Conservation (phyloP, 1,140 invertebrate genomes). For the Pseudoatta argentina region DNA sequence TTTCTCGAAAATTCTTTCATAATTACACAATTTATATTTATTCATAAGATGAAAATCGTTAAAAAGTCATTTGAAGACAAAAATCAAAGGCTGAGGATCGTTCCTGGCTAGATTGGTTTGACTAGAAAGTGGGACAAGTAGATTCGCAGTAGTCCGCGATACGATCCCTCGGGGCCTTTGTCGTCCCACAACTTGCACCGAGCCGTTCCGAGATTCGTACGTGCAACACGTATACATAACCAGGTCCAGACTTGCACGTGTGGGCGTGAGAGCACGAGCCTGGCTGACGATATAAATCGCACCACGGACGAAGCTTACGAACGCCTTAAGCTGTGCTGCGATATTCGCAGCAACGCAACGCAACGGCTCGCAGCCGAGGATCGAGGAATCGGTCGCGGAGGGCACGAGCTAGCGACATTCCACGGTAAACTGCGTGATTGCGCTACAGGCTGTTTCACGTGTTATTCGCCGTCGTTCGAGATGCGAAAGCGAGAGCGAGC, state of each 20-base stretch:
- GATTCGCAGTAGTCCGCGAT: constrained; percentile 76
- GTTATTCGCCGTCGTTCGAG: constrained; percentile 18
- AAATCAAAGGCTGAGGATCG: constrained; percentile 44
- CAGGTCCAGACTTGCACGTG: neutral
- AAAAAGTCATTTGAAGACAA: neutral
- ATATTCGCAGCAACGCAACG: neutral
- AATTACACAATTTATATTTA: neutral
- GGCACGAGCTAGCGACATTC: constrained; percentile 78
- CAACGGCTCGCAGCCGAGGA: constrained; percentile 41
- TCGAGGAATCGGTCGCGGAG: constrained; percentile 65
- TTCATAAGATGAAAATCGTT: neutral
- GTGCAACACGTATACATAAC: neutral
- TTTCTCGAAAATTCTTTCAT: neutral
- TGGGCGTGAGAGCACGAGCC: constrained; percentile 6
- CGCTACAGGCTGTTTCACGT: constrained; percentile 65
- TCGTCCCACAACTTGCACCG: constrained; percentile 79
- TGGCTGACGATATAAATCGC: constrained; percentile 52
- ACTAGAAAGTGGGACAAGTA: constrained; percentile 85
- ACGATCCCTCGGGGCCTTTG: constrained; percentile 75
- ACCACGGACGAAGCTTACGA: constrained; percentile 22
- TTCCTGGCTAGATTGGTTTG: constrained; percentile 75
- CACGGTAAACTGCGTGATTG: constrained; percentile 68
- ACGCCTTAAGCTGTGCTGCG: neutral
- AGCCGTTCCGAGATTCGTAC: constrained; percentile 48
- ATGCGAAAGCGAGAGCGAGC: neutral